Evolutionary conservation across 1,140 invertebrate genomes (phyloP).

Genomic region (Odontomachus brunneus): DNA sequence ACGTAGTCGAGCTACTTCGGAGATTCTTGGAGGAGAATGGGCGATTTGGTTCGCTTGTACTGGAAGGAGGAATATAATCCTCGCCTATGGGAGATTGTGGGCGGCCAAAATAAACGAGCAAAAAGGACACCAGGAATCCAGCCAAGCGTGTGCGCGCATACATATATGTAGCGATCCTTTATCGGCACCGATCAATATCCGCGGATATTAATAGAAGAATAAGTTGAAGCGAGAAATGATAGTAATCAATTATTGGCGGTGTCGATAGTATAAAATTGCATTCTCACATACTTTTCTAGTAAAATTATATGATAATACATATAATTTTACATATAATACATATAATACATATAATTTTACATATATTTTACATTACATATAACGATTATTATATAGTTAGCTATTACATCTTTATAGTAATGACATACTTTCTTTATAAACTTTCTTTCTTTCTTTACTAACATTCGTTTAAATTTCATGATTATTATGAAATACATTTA

Average conservation of each 20-base stretch:
- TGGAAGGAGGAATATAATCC: slow-evolving; percentile 78
- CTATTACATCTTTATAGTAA: not conserved
- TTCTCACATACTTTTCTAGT: not conserved
- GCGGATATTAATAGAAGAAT: not conserved
- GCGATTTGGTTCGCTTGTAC: slow-evolving; percentile 66
- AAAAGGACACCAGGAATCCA: slow-evolving; percentile 72
- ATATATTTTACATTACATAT: not conserved
- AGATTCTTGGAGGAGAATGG: slow-evolving; percentile 72
- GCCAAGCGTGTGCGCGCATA: slow-evolving; percentile 52
- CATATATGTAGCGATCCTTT: slow-evolving; percentile 17
- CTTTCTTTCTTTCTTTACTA: not conserved
- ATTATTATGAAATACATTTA: too few species aligned
- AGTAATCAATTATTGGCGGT: not conserved
- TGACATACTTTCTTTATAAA: not conserved
- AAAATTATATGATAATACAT: not conserved
- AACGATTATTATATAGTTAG: not conserved
- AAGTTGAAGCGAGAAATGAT: slow-evolving; percentile 2
- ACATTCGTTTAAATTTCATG: not conserved
- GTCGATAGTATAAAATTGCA: not conserved
- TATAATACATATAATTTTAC: not conserved
- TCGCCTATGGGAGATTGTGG: slow-evolving; percentile 83
- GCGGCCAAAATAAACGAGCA: slow-evolving; percentile 80
- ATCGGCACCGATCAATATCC: slow-evolving; percentile 55
- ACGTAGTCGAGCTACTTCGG: slow-evolving; percentile 66
- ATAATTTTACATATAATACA: not conserved